phyloP scores from a whole-genome alignment of 2,888 invertebrate genomes.

The Bursaphelenchus okinawaensis region DNA sequence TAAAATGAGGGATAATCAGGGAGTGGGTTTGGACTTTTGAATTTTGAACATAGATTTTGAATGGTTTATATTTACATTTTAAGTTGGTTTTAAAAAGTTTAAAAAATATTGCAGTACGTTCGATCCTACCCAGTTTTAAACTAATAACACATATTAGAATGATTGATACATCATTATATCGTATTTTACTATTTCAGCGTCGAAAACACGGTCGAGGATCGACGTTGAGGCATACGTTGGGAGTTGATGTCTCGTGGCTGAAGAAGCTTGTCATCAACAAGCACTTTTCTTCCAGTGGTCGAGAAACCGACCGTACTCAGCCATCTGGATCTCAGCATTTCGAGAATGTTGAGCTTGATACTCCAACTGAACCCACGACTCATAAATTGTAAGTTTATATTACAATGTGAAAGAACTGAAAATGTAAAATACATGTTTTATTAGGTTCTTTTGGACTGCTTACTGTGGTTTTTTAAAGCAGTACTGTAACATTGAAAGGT shows the following conservation, averaged over 20 bases:
- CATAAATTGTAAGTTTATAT: background rate
- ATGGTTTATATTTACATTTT: constrained; percentile 2
- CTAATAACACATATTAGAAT: too few species aligned
- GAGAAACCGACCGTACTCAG: background rate
- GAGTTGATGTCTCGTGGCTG: constrained; percentile 56
- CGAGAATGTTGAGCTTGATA: background rate
- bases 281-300: background rate
- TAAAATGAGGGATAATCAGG: background rate
- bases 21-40: too few species aligned
- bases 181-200: constrained; percentile 10
- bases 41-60: too few species aligned
- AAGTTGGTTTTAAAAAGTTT: background rate
- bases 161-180: background rate
- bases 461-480: too few species aligned
- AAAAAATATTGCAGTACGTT: background rate
- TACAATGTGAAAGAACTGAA: too few species aligned
- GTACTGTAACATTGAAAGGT: too few species aligned
- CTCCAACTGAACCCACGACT: background rate
- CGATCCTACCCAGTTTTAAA: too few species aligned
- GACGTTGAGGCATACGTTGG: constrained; percentile 49
- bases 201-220: constrained; percentile 45
- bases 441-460: too few species aligned
- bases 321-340: background rate
- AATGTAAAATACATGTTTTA: too few species aligned
- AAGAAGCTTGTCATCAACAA: constrained; percentile 32